These are phyloP conservation scores for Pionites leucogaster DNA, from an alignment of 2,113 vertebrate genomes.

Conservation along the genomic window DNA sequence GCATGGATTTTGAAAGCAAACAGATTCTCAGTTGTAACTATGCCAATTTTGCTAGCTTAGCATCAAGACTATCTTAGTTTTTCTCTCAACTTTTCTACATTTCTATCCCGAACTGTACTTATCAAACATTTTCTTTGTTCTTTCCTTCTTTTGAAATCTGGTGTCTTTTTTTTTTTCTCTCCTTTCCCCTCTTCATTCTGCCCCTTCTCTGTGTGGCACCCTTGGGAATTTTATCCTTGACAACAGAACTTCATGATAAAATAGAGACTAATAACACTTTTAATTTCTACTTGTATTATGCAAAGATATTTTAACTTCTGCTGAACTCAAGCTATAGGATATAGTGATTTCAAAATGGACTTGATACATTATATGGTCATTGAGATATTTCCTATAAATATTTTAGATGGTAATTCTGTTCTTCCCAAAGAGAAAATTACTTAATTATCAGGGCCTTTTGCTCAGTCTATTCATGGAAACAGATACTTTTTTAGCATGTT, in stretches of 20 bases:
- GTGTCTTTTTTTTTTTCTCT: neutral
- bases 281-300: neutral
- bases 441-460: constrained; percentile 6
- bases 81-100: neutral
- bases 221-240: neutral
- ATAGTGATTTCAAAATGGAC: neutral
- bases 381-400: neutral
- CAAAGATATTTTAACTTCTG: constrained; percentile 51
- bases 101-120: neutral
- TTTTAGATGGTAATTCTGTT: neutral
- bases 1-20: neutral
- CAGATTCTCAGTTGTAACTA: neutral
- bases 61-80: neutral
- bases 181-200: fast-evolving
- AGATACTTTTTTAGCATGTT: constrained; percentile 10
- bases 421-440: constrained; percentile 5
- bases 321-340: constrained; percentile 49
- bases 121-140: neutral
- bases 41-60: neutral
- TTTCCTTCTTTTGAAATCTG: neutral
- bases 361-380: neutral
- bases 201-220: neutral
- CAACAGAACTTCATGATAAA: neutral
- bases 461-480: neutral
- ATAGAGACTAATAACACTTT: neutral